A percentile compares a stretch with the other conserved stretches of the same genome.
Conservation (phyloP, 2,888 invertebrate species). For the Axea sp. region DNA sequence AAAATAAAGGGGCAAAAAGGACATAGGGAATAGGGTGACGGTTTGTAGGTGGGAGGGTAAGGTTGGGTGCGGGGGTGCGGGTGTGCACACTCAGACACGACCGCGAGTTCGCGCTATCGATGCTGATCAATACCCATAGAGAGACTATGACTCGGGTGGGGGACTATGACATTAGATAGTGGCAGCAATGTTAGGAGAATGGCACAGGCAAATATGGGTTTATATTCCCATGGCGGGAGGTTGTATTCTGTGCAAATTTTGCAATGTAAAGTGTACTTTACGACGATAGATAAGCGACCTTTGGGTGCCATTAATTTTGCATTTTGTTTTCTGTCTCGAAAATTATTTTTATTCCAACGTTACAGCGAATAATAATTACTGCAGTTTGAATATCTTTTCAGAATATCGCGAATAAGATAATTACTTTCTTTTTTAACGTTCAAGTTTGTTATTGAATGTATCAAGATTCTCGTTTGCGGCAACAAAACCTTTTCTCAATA, state of each 20-base stretch:
- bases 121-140: constrained; percentile 70
- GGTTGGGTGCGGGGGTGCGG: constrained; percentile 6
- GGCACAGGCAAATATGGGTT: constrained; percentile 57
- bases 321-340: constrained; percentile 50
- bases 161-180: constrained; percentile 56
- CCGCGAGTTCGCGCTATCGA: constrained; percentile 60
- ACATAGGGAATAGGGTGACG: constrained; percentile 56
- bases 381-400: constrained; percentile 6
- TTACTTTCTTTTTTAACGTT: constrained; percentile 27
- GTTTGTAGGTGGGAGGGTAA: constrained; percentile 43
- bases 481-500: constrained; percentile 12
- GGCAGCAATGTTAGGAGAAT: constrained; percentile 48
- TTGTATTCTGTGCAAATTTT: constrained; percentile 56
- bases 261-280: constrained; percentile 56
- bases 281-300: constrained; percentile 57
- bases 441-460: constrained; percentile 30
- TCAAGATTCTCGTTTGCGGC: constrained; percentile 20
- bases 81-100: constrained; percentile 6
- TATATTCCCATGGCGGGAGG: constrained; percentile 56
- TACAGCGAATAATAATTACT: constrained; percentile 26
- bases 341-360: constrained; percentile 28
- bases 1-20: constrained; percentile 71
- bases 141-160: constrained; percentile 51
- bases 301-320: constrained; percentile 52
- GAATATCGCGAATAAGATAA: constrained; percentile 31